A percentile compares a stretch with the other conserved stretches of the same genome.
phyloP scores from a whole-genome alignment of 2,113 vertebrate genomes.

The Anarhynchus alexandrinus region DNA sequence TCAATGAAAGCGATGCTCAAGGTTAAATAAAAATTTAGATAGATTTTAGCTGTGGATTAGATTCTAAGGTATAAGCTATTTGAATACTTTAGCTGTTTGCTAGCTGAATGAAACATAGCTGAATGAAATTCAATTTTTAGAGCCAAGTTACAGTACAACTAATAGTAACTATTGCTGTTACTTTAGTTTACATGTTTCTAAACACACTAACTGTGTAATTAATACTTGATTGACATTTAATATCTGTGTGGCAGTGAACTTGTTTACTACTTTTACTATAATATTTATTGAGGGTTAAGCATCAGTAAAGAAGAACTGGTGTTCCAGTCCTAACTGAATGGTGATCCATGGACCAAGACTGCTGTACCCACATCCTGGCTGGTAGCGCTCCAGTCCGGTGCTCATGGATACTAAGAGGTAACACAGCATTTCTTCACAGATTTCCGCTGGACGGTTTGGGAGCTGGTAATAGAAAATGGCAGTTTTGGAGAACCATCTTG shows the following conservation, averaged over 20 bases:
- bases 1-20: background rate
- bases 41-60: background rate
- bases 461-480: background rate
- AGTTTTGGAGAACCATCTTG: background rate
- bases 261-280: rapidly evolving
- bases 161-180: background rate
- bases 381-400: background rate
- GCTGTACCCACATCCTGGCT: background rate
- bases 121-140: background rate
- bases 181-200: background rate
- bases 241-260: background rate
- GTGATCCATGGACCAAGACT: background rate
- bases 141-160: background rate
- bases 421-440: rapidly evolving
- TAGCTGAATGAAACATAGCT: background rate
- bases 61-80: background rate
- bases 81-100: background rate
- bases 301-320: too few species aligned
- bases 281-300: background rate
- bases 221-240: background rate
- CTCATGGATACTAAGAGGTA: background rate
- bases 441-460: background rate
- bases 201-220: background rate
- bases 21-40: background rate
- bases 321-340: background rate